Evolutionary conservation across 1,140 invertebrate species (phyloP), one percentile per base, ranked within the genome.

Genomic region (Artemia franciscana): DNA sequence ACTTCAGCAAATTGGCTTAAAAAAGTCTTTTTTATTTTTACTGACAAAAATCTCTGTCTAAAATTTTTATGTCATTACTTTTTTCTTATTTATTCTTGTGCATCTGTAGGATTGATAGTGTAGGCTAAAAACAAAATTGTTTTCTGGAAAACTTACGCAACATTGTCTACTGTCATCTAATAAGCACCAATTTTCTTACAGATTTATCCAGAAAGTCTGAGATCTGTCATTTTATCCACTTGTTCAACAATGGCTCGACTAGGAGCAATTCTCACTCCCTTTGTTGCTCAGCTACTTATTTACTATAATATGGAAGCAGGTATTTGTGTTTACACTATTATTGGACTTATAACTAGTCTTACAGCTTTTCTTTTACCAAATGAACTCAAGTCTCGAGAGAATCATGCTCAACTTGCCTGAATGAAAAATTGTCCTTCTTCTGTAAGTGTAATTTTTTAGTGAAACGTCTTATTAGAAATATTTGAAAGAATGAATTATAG

Each of bases 231-330:
- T 0, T 82, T 94, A 0, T 90, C 89, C 3, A 82, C 86, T 2
- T 91, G 89, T 71, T 89, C 86, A 69, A 85, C 84, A 2, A 89
- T 94, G 78, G 89, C 91, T 3, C 74, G 91, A 62, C 77, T 94
- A 25, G 91, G 91, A 30, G 90, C 91, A 21, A 92, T 93, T 81
- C 73, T 90, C 2, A 93, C 91, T 2, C 91, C 91, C 1, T 92
- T 93, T 71, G 82, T 95, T 28, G 89, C 90, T 21, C 89, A 93
- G 79, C 89, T 92, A 74, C 39, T 51, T 51, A 66, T 26, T 26
- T 51, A 59, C 12, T 59, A 5, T 5, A 58, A 56, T 39, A 61
- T 63, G 12, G 5, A 60, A 12, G n/a, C 57, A 9, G 12, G 12
- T 24, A 58, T 18, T 18, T 2, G n/a, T 18, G 24, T 58, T 9